phyloP scores from a whole-genome alignment of 2,888 invertebrate species.

The Morpho achilles region DNA sequence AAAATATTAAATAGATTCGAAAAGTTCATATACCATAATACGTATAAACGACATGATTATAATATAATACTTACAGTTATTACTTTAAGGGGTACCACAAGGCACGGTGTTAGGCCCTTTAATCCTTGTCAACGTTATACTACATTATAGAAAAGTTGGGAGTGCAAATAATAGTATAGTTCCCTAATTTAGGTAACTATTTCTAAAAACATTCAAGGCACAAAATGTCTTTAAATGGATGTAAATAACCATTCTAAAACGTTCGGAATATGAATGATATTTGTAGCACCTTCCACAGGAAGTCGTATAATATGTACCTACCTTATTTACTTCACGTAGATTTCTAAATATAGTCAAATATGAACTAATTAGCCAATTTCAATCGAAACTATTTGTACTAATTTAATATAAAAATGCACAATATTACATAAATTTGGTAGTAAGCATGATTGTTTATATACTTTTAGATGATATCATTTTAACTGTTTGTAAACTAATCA shows the following conservation, averaged over 20 bases:
- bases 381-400: not conserved
- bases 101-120: constrained; percentile 46
- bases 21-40: constrained; percentile 9
- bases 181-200: constrained; percentile 16
- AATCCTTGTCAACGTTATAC: constrained; percentile 11
- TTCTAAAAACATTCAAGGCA: constrained; percentile 35
- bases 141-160: constrained; percentile 12
- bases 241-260: constrained; percentile 20
- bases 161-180: constrained; percentile 10
- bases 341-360: constrained; percentile 21
- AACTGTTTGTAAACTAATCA: not conserved
- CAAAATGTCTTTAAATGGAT: constrained; percentile 32
- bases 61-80: constrained; percentile 11
- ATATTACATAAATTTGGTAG: too few relatives aligned
- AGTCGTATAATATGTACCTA: constrained; percentile 29
- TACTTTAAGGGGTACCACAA: constrained; percentile 35
- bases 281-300: constrained; percentile 57
- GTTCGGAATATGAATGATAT: not conserved
- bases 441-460: too few relatives aligned
- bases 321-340: not conserved
- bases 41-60: constrained; percentile 2
- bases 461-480: too few relatives aligned
- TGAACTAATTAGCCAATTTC: constrained; percentile 11
- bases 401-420: not conserved
- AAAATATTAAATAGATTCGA: constrained; percentile 1